Conservation (phyloP, 2,797 vertebrate species). For the Tiaroga cobitis region DNA sequence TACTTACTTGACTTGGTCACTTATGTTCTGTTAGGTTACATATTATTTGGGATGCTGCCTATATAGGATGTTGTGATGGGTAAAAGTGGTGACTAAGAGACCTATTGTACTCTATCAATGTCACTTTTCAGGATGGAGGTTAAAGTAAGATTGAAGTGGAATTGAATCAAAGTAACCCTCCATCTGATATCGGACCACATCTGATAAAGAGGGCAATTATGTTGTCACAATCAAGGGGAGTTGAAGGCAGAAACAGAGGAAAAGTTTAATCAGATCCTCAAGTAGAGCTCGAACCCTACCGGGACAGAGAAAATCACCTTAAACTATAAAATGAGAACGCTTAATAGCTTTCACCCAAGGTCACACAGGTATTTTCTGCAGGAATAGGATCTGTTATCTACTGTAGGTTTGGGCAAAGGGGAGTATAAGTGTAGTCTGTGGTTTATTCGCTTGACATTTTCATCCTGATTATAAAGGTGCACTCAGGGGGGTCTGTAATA, state of each 20-base stretch:
- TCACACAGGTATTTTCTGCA: background rate
- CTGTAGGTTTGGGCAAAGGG: background rate
- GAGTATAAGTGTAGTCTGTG: background rate
- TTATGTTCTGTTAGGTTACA: background rate
- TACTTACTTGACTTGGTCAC: background rate
- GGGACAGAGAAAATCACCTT: background rate
- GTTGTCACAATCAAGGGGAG: conserved; percentile 24
- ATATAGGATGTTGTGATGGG: background rate
- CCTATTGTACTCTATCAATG: background rate
- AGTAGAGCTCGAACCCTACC: conserved; percentile 1
- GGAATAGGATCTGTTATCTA: conserved; percentile 1
- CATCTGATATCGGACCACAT: conserved; percentile 13
- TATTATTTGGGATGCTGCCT: background rate
- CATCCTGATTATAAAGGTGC: background rate
- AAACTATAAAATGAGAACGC: background rate
- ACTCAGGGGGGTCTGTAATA: background rate
- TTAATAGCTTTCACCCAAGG: background rate
- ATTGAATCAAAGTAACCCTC: conserved; percentile 13
- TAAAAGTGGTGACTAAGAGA: background rate
- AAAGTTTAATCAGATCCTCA: conserved; percentile 3
- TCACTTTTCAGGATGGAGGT: background rate
- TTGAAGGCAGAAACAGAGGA: conserved; percentile 3
- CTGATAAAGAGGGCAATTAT: conserved; percentile 31
- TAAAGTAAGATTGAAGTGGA: conserved; percentile 2
- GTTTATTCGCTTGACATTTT: background rate